Evolutionary conservation across 2,113 vertebrate genomes (phyloP).

Genomic region (Paedocypris sp.): DNA sequence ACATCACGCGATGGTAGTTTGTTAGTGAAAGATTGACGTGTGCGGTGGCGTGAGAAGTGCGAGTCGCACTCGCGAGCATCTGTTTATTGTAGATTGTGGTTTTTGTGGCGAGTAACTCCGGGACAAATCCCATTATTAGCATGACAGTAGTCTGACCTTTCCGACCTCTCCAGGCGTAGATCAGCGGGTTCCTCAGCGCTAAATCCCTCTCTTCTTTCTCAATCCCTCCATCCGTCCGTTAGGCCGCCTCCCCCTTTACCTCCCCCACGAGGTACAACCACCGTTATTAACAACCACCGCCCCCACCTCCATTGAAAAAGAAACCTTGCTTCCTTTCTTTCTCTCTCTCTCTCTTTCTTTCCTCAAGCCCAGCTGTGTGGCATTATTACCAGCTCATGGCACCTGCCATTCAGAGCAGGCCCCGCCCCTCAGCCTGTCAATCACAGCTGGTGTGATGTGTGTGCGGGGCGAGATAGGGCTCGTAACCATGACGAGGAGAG

Average conservation of each 20-base stretch:
- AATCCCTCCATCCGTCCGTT: slow-evolving; percentile 25
- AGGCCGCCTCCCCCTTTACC: slow-evolving; percentile 41
- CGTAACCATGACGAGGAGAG: not conserved
- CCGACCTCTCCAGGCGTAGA: slow-evolving; percentile 51
- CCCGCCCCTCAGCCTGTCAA: slow-evolving; percentile 18
- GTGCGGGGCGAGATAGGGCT: slow-evolving; percentile 7
- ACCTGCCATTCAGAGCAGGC: slow-evolving; percentile 47
- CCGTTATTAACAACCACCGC: slow-evolving; percentile 27
- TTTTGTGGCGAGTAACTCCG: slow-evolving; percentile 27
- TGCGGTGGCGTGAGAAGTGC: too few species aligned
- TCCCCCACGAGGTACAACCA: slow-evolving; percentile 33
- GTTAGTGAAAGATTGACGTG: too few species aligned
- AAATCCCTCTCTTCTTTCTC: slow-evolving; percentile 34
- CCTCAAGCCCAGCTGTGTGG: slow-evolving; percentile 49
- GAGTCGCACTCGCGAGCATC: not conserved
- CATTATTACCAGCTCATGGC: slow-evolving; percentile 65
- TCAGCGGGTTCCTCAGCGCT: slow-evolving; percentile 41
- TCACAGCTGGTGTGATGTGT: slow-evolving; percentile 15
- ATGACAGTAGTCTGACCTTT: slow-evolving; percentile 60
- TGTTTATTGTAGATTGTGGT: not conserved
- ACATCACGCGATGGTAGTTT: too few species aligned
- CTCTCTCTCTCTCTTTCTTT: slow-evolving; percentile 16
- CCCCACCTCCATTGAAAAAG: slow-evolving; percentile 8
- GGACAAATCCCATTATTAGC: slow-evolving; percentile 63
- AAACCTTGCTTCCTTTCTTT: slow-evolving; percentile 42